phyloP scores from a whole-genome alignment of 2,797 vertebrate species.

The Selene dorsalis region DNA sequence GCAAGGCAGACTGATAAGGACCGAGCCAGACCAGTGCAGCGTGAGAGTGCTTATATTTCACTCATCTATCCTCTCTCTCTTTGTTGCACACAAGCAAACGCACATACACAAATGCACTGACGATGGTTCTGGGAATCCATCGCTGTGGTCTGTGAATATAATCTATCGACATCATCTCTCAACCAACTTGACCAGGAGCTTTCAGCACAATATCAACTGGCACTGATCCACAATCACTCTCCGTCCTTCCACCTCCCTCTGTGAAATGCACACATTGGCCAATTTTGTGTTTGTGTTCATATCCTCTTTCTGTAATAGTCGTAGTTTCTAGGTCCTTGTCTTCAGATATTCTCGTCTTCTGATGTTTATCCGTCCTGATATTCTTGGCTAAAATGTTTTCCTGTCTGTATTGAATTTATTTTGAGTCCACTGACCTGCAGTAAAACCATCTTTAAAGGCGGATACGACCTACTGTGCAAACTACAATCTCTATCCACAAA shows the following conservation, averaged over 20 bases:
- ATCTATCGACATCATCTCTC: constrained; percentile 55
- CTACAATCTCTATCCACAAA: constrained; percentile 21
- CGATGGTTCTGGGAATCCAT: constrained; percentile 42
- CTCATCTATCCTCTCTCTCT: constrained; percentile 25
- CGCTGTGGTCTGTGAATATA: constrained; percentile 48
- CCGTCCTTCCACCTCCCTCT: constrained; percentile 23
- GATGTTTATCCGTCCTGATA: constrained; percentile 36
- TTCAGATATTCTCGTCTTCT: constrained; percentile 11
- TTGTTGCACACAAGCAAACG: background rate
- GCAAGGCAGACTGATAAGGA: constrained; percentile 26
- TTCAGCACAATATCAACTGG: constrained; percentile 59
- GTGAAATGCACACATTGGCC: constrained; percentile 31
- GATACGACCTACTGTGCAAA: constrained; percentile 21
- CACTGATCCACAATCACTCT: constrained; percentile 35
- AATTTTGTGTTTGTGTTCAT: constrained; percentile 20
- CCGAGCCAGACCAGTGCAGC: background rate
- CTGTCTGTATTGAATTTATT: constrained; percentile 49
- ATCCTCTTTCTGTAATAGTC: constrained; percentile 21
- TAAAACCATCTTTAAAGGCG: constrained; percentile 33
- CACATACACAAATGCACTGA: constrained; percentile 31
- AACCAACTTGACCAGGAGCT: constrained; percentile 63
- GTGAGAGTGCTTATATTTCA: constrained; percentile 24
- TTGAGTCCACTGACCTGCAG: constrained; percentile 46
- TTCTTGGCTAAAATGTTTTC: constrained; percentile 26
- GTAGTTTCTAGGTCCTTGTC: constrained; percentile 26